Evolutionary conservation across 2,888 invertebrate genomes (phyloP), one percentile per base, ranked within the genome.

Genomic region (Hydrotaea diabolus): DNA sequence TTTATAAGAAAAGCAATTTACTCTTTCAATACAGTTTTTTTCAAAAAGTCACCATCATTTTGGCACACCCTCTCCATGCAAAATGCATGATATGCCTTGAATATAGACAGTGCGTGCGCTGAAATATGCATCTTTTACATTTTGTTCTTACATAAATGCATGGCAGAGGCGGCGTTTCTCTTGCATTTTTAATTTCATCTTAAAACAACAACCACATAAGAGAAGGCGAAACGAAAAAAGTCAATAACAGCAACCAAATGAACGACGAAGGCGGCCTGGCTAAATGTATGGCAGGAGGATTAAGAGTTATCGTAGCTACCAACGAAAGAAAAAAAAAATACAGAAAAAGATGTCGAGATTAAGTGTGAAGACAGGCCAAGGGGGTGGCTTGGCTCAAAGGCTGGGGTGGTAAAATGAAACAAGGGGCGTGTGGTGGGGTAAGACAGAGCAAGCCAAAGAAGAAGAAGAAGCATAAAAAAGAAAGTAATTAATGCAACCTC

Each of bases 401-500:
- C n/a, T n/a, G n/a, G n/a, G n/a, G n/a, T n/a, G n/a, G n/a, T n/a
- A 39, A 13, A 39, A 13, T 39, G n/a, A n/a, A n/a, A 57, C 36
- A n/a, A n/a, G 62, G 31, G 57, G 31, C 31, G 7, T 31, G 31
- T n/a, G 23, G 36, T 46, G 36, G 39, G 19, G 23, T 3, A 79
- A 57, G 36, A 57, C 19, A 59, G 46, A 66, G 46, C 78, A n/a
- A n/a, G n/a, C n/a, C 13, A 46, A 7, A 31, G 31, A 31, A 4
- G 31, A 31, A 31, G 3, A 31, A 4, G 13, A 71, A 59, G n/a
- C n/a, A n/a, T n/a, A 57, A 46, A 31, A 53, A 85, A 77, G 62
- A 82, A 85, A 85, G 85, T 85, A 85, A 85, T 85, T 85, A 82
- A 82, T 85, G 82, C 85, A 85, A 74, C 82, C 77, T 76, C 85